These are phyloP conservation scores for Notolabrus celidotus DNA, from an alignment of 2,797 vertebrate species.

Conservation along the genomic window DNA sequence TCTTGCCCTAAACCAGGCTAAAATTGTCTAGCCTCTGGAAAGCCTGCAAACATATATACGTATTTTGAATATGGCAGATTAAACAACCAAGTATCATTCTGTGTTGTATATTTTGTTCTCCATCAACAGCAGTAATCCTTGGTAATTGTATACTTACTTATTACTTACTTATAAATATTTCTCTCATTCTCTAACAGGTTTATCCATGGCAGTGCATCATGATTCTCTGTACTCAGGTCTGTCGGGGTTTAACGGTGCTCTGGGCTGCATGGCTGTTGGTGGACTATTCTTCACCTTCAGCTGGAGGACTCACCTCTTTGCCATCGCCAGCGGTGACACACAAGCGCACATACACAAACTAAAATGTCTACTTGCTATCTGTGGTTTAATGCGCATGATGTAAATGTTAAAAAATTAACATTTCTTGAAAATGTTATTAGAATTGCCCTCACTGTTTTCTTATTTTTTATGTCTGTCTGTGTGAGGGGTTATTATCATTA, in stretches of 20 bases:
- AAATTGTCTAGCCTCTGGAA: no score
- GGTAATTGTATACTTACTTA: neutral
- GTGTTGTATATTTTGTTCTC: neutral
- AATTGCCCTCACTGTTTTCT: no score
- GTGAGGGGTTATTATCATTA: no score
- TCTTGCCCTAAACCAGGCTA: no score
- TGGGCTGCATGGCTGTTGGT: constrained; percentile 84
- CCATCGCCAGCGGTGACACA: constrained; percentile 79
- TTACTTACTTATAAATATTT: neutral
- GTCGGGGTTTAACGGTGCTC: constrained; percentile 82
- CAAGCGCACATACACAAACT: neutral
- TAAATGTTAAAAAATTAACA: no score
- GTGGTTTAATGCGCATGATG: no score
- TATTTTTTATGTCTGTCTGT: no score
- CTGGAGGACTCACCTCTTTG: constrained; percentile 81
- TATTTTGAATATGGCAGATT: constrained; percentile 47
- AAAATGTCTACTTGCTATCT: neutral
- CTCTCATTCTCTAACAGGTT: constrained; percentile 63
- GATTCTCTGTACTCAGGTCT: constrained; percentile 78
- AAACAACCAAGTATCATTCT: neutral
- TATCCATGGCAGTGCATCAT: constrained; percentile 79
- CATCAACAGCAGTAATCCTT: constrained; percentile 10
- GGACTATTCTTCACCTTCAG: constrained; percentile 81
- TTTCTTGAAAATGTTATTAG: no score
- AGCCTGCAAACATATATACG: no score